These are phyloP conservation scores for Drosophila mauritiana DNA, from an alignment of 1,140 invertebrate species.

Conservation along the genomic window DNA sequence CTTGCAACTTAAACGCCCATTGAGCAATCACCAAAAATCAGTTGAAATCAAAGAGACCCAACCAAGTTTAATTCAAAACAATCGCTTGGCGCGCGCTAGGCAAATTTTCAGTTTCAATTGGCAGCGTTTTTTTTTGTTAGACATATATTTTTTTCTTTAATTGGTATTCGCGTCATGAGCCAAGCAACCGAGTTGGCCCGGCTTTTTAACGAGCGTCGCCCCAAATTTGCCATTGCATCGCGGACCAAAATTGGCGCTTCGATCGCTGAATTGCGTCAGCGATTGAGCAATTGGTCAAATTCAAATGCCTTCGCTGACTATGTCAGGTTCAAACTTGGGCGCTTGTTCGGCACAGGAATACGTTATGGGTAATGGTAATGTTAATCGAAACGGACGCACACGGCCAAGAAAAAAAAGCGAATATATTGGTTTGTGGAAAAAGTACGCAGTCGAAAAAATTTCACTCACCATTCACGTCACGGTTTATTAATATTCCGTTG, in stretches of 20 bases:
- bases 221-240: slow-evolving; percentile 71
- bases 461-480: slow-evolving; percentile 57
- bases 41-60: slow-evolving; percentile 18
- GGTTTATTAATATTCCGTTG: slow-evolving; percentile 80
- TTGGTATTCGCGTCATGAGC: slow-evolving; percentile 63
- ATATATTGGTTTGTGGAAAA: slow-evolving; percentile 24
- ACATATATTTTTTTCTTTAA: slow-evolving; percentile 48
- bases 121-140: slow-evolving; percentile 15
- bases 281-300: slow-evolving; percentile 76
- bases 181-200: slow-evolving; percentile 47
- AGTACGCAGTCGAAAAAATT: slow-evolving; percentile 40
- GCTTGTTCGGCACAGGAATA: slow-evolving; percentile 17
- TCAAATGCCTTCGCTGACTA: slow-evolving; percentile 67
- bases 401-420: slow-evolving; percentile 2
- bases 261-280: slow-evolving; percentile 49
- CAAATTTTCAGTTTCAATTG: slow-evolving; percentile 63
- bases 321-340: slow-evolving; percentile 72
- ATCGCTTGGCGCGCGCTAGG: slow-evolving; percentile 61
- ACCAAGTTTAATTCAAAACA: slow-evolving; percentile 62
- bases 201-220: slow-evolving; percentile 63
- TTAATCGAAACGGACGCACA: slow-evolving; percentile 54
- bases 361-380: slow-evolving; percentile 15
- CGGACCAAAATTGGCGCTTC: slow-evolving; percentile 70
- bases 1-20: slow-evolving; percentile 53
- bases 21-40: slow-evolving; percentile 52